Evolutionary conservation across 2,797 vertebrate species (phyloP).

Genomic region (Cyclopterus lumpus): DNA sequence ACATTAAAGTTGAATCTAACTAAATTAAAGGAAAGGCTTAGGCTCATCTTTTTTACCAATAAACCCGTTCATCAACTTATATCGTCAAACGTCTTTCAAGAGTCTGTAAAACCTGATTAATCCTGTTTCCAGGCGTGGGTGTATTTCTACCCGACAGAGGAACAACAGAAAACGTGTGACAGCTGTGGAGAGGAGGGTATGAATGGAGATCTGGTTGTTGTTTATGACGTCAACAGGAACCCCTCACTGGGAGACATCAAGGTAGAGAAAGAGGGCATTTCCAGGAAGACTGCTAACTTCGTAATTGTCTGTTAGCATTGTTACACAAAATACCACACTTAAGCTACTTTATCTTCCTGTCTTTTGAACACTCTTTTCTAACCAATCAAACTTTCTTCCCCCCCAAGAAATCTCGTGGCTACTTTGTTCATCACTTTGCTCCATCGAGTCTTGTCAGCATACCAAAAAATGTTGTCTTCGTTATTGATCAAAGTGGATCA

Average conservation of each 20-base stretch:
- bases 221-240: constrained; percentile 81
- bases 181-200: constrained; percentile 76
- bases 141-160: constrained; percentile 79
- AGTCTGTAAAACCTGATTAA: background rate
- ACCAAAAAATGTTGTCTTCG: constrained; percentile 85
- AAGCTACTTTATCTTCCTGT: background rate
- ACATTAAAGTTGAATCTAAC: background rate
- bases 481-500: constrained; percentile 85
- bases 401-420: constrained; percentile 71
- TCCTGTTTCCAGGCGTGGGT: constrained; percentile 75
- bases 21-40: background rate
- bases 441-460: constrained; percentile 75
- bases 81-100: accelerated
- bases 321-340: too few species aligned
- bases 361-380: background rate
- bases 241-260: constrained; percentile 71
- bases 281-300: background rate
- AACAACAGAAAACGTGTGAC: constrained; percentile 79
- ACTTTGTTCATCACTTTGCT: constrained; percentile 86
- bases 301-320: background rate
- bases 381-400: constrained; percentile 1
- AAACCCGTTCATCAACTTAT: background rate
- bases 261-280: constrained; percentile 60
- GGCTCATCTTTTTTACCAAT: background rate
- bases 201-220: constrained; percentile 82